A percentile compares a stretch with the other conserved stretches of the same genome.
phyloP scores from a whole-genome alignment of 2,113 vertebrate species.

The Oncorhynchus gorbuscha region DNA sequence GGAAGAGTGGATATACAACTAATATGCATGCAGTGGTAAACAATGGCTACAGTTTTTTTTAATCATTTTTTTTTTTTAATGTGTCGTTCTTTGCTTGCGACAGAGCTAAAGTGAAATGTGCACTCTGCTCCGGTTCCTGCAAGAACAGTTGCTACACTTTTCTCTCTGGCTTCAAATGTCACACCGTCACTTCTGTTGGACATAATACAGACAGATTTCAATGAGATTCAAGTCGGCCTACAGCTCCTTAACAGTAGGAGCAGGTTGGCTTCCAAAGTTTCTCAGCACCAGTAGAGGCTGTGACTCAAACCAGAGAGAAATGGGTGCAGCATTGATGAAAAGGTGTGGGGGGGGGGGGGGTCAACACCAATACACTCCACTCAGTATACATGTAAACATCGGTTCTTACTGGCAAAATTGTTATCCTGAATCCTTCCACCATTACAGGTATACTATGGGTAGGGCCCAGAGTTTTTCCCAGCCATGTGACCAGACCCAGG shows the following conservation, averaged over 20 bases:
- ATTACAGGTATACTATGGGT: background rate
- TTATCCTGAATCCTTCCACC: background rate
- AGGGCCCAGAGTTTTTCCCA: too few relatives aligned
- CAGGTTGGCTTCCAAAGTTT: background rate
- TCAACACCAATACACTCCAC: background rate
- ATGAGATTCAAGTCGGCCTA: background rate
- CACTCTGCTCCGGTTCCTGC: constrained; percentile 50
- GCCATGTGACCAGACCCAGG: background rate
- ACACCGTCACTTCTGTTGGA: constrained; percentile 40
- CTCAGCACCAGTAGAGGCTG: constrained; percentile 43
- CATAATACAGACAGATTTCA: background rate
- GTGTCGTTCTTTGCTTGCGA: background rate
- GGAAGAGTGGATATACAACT: background rate
- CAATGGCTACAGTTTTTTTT: background rate
- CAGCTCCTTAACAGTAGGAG: background rate
- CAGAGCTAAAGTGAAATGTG: constrained; percentile 13
- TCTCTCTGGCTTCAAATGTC: constrained; percentile 32
- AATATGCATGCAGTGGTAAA: background rate
- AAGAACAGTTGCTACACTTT: constrained; percentile 29
- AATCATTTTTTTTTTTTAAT: background rate
- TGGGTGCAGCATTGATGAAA: background rate
- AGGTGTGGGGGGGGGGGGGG: background rate
- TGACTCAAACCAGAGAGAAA: constrained; percentile 40
- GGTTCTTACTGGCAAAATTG: background rate
- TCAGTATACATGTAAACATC: background rate